Evolutionary conservation across 2,797 vertebrate species (phyloP), one percentile per base, ranked within the genome.

Genomic region (Micropoecilia bifurca): DNA sequence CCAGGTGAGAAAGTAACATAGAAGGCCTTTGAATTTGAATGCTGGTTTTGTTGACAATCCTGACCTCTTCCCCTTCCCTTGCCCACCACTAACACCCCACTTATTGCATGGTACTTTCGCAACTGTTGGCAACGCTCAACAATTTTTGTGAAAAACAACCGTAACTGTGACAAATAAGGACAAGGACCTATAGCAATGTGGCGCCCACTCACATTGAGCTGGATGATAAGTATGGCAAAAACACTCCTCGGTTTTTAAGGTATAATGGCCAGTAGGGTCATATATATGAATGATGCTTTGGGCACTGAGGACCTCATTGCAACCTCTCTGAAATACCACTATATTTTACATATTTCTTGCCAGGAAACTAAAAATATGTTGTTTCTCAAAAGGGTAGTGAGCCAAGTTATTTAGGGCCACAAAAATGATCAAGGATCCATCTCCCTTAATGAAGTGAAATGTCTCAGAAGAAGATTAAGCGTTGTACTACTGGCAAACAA

Each of bases 1-100:
- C 94, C 96, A 96, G 98, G 99, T 99, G 96, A 93, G 85, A 77
- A 5, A 22, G 33, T 16, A 55, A 71, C 45, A 77, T 18, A 8
- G 2, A 22, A 73, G 6, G 0, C 36, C 3, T 53, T 39, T 3
- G 73, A 41, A 4, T 28, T n/a, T 72, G 13, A 72, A 43, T 0
- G 20, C 9, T 57, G 39, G 2, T 25, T 53, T 22, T 53, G 25
- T 53, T 53, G 22, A 53, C 8, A 53, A 53, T 9, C 50, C 50
- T 53, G 50, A 25, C 50, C 50, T 53, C 50, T 53, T 53, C 50
- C 50, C 50, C 22, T 53, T 10, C 50, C 20, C 50, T 53, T 53
- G 8, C 22, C 50, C 50, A 53, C 50, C 50, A 53, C 8, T 25
- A 53, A 50, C 48, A 2, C 48, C 20, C 48, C 48, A 50, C 48